Evolutionary conservation across 64 coral and sea anemone genomes (phyloP).

Genomic region (Cladopsammia gracilis): DNA sequence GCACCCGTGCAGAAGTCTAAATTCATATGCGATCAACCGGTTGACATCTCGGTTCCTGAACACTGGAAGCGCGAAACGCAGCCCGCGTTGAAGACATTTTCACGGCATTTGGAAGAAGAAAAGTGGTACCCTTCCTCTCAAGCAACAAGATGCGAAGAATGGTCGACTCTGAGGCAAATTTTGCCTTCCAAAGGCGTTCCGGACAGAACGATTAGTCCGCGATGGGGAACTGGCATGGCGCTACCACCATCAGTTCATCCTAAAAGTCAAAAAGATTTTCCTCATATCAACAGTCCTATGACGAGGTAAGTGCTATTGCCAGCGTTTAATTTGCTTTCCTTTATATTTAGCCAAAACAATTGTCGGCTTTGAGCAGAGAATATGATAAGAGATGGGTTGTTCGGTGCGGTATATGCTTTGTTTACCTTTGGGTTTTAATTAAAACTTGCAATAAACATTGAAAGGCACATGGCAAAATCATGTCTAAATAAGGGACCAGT

Average conservation of each 20-base stretch:
- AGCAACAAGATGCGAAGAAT: constrained; percentile 94
- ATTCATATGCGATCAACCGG: constrained; percentile 70
- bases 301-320: constrained; percentile 74
- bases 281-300: constrained; percentile 99
- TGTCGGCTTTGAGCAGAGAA: background rate
- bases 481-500: no score
- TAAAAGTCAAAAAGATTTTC: constrained; percentile 76
- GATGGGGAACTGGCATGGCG: constrained; percentile 87
- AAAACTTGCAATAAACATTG: no score
- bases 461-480: no score
- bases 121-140: constrained; percentile 88
- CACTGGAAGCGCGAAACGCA: constrained; percentile 86
- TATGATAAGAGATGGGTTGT: no score
- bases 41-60: constrained; percentile 31
- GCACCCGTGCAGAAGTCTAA: constrained; percentile 92
- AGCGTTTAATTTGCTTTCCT: background rate
- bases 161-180: constrained; percentile 95
- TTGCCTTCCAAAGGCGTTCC: constrained; percentile 88
- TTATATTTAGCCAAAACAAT: background rate
- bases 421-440: no score
- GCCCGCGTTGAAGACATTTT: constrained; percentile 82
- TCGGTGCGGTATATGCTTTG: no score
- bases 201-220: constrained; percentile 56
- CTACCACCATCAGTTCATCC: constrained; percentile 11
- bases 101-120: constrained; percentile 91